Conservation (phyloP, 2,888 invertebrate genomes). For the Gastrophysa polygoni region DNA sequence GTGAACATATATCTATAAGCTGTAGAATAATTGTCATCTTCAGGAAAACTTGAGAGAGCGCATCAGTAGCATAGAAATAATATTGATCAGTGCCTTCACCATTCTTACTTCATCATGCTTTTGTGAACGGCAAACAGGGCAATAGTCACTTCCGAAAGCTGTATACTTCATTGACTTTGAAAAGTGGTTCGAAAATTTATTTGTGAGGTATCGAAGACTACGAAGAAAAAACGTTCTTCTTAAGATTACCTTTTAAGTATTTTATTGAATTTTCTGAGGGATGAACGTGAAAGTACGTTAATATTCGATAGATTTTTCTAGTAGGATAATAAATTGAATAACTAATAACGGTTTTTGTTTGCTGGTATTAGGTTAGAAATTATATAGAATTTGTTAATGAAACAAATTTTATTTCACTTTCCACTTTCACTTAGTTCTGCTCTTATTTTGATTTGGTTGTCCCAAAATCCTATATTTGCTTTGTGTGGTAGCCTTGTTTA, state of each 20-base stretch:
- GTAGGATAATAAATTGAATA: no score
- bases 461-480: conserved; percentile 22
- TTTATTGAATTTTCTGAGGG: neutral
- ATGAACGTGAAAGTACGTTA: neutral
- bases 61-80: no score
- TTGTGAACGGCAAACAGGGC: neutral
- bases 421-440: conserved; percentile 24
- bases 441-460: conserved; percentile 16
- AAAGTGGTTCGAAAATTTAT: neutral
- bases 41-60: no score
- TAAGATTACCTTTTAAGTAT: neutral
- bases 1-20: no score
- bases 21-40: no score
- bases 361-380: no score
- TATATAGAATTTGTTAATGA: neutral
- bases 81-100: no score
- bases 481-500: conserved; percentile 45
- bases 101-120: no score
- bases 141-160: neutral
- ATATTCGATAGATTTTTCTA: neutral
- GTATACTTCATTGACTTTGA: neutral
- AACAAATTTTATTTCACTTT: conserved; percentile 8
- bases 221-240: neutral
- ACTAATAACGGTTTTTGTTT: no score
- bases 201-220: no score